phyloP scores from a whole-genome alignment of 2,888 invertebrate species.

The Hanleya hanleyi region DNA sequence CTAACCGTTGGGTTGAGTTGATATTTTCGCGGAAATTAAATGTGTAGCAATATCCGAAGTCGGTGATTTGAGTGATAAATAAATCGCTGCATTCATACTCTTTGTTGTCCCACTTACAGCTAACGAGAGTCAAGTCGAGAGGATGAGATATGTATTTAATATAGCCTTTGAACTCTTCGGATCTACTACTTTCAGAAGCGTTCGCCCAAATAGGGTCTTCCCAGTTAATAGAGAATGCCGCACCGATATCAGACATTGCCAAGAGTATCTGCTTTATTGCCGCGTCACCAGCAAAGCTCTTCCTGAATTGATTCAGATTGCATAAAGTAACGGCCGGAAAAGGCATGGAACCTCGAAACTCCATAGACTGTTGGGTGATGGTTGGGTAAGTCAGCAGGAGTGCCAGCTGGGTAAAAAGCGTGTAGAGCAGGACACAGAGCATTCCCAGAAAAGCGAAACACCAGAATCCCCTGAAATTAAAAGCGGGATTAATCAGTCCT shows the following conservation, averaged over 20 bases:
- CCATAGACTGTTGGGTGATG: neutral
- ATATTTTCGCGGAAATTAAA: neutral
- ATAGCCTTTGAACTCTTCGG: neutral
- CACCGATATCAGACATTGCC: neutral
- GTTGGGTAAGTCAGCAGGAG: neutral
- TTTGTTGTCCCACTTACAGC: neutral
- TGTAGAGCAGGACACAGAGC: neutral
- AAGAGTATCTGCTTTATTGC: neutral
- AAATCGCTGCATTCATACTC: neutral
- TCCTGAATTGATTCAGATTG: neutral
- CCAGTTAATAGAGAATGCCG: neutral
- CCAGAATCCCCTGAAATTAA: neutral
- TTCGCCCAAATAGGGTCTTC: neutral
- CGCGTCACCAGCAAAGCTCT: neutral
- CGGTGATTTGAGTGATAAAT: neutral
- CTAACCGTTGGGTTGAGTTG: neutral
- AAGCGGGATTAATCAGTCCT: no score
- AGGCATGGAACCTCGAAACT: neutral
- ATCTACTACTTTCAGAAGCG: neutral
- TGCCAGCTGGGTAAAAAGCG: neutral
- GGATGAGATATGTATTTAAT: neutral
- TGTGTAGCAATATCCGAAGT: neutral
- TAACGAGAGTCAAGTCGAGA: neutral
- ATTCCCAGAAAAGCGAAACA: neutral
- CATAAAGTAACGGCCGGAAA: conserved; percentile 8